Percentiles rank a stretch among this genome's conserved stretches.
phyloP scores from a whole-genome alignment of 2,888 invertebrate genomes.

The Drosophila kuntzei region DNA sequence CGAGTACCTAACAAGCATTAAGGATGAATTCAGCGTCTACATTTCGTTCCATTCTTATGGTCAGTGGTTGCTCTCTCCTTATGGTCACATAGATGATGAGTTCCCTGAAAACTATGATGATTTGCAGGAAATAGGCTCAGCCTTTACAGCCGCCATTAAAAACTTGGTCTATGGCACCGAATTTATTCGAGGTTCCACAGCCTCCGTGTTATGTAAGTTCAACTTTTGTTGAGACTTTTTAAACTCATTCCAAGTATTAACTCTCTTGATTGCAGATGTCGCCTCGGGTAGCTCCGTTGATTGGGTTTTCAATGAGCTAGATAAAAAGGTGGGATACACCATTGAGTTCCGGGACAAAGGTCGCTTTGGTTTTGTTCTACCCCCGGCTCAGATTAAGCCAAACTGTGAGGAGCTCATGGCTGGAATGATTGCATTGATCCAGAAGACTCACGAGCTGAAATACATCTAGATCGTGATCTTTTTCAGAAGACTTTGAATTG shows the following conservation, averaged over 20 bases:
- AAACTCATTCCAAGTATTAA: not conserved
- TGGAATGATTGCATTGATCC: conserved; percentile 86
- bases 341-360: conserved; percentile 90
- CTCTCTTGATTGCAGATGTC: conserved; percentile 78
- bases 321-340: conserved; percentile 86
- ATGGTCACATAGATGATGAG: conserved; percentile 85
- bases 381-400: conserved; percentile 88
- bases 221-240: not conserved
- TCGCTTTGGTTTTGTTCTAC: conserved; percentile 89
- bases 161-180: conserved; percentile 86
- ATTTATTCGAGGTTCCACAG: conserved; percentile 87
- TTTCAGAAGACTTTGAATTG: not conserved
- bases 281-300: conserved; percentile 86
- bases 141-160: conserved; percentile 86
- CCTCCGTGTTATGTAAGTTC: conserved; percentile 87
- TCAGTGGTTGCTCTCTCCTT: conserved; percentile 88
- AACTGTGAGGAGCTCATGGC: conserved; percentile 87
- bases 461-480: conserved; percentile 82
- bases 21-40: conserved; percentile 86
- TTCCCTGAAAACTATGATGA: conserved; percentile 86
- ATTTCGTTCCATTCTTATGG: conserved; percentile 89
- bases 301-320: conserved; percentile 86
- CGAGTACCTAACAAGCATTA: conserved; percentile 85
- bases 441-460: conserved; percentile 86
- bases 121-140: conserved; percentile 86